Evolutionary conservation across 1,140 invertebrate species (phyloP), one percentile per base, ranked within the genome.

Genomic region (Macrocentrus cingulum): DNA sequence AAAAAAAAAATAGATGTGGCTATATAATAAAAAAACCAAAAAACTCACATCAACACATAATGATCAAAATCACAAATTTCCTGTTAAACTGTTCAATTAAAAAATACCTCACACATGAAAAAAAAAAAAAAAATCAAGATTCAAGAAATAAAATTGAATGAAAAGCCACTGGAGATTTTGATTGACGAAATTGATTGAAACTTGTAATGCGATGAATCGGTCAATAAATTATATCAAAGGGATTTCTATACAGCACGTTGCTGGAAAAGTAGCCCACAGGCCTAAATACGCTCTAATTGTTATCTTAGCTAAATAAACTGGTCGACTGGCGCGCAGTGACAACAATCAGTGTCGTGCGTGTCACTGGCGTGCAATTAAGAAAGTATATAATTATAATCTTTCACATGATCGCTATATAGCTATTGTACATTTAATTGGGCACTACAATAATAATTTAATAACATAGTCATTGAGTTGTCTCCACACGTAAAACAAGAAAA

Each of bases 221-320:
- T 50, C 39, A 41, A 56, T 56, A 19, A 37, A 48, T 48, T 49
- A 50, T 57, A 66, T 67, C n/a, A 49, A 49, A 34, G 65, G 64
- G 63, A 71, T 63, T 68, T 22, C 42, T 56, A n/a, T n/a, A 67
- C 62, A 69, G 67, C 66, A 59, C 59, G 60, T 68, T 60, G 64
- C 64, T 65, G 68, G 51, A 74, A 71, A 75, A 75, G 72, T 75
- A 75, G 72, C 72, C 71, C 72, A 63, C 72, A 75, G 72, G 72
- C 72, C 72, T 74, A 75, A 75, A 74, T 74, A 75, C 61, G 66
- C 63, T 72, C 64, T 75, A 74, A 72, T 69, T 59, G 69, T 65
- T 59, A 62, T 62, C 61, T 32, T 60, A 60, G 55, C 42, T 41
- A 53, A 54, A 50, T 44, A 56, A 53, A 41, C 18, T 39, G 32